These are phyloP conservation scores for Neotoxoptera formosana DNA, from an alignment of 1,140 invertebrate genomes.

Conservation along the genomic window DNA sequence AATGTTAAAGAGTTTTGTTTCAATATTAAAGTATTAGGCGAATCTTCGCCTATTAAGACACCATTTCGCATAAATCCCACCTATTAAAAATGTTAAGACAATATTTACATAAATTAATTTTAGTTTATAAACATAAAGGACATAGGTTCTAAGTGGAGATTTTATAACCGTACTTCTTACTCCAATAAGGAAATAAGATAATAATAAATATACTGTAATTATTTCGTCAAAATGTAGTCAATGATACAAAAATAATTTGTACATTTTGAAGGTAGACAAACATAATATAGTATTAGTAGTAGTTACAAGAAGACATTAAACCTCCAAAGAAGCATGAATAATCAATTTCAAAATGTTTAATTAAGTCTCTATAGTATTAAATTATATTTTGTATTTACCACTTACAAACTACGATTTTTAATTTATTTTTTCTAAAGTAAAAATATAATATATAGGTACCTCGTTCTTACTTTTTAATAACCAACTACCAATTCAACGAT, in stretches of 20 bases:
- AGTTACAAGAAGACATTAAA: neutral
- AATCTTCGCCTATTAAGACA: slow-evolving; percentile 69
- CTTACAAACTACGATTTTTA: too few relatives aligned
- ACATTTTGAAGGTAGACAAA: neutral
- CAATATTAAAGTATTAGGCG: slow-evolving; percentile 63
- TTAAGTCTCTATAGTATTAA: neutral
- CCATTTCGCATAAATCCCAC: slow-evolving; percentile 72
- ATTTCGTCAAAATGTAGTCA: neutral
- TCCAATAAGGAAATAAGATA: neutral
- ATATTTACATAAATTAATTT: neutral
- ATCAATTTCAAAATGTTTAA: neutral
- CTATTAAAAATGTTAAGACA: neutral
- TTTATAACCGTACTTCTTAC: neutral
- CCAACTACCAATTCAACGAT: too few relatives aligned
- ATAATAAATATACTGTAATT: neutral
- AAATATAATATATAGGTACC: neutral
- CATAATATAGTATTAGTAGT: neutral
- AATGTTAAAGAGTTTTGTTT: slow-evolving; percentile 59
- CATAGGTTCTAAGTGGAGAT: neutral
- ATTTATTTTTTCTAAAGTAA: neutral
- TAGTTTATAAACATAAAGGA: neutral
- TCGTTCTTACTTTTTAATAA: too few relatives aligned
- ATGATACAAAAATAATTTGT: neutral
- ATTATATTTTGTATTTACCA: too few relatives aligned
- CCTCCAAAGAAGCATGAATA: neutral